Conservation (phyloP, 2,888 invertebrate species). For the Bellardia bayeri region DNA sequence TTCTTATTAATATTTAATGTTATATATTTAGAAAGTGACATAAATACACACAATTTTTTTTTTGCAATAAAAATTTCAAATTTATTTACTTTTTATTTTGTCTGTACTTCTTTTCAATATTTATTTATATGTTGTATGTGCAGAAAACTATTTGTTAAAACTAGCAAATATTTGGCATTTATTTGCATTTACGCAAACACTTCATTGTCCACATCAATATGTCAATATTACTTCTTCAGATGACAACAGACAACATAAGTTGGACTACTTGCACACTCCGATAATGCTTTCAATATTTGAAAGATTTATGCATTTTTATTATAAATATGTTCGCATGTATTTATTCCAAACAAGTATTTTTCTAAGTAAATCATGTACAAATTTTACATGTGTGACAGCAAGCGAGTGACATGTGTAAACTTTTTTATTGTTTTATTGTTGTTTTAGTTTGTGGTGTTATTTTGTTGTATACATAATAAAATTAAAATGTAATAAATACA, state of each 20-base stretch:
- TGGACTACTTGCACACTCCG: not conserved
- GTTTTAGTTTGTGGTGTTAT: not conserved
- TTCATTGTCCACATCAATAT: slow-evolving; percentile 54
- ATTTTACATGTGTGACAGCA: slow-evolving; percentile 2
- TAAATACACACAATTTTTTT: too few species aligned
- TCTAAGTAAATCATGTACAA: slow-evolving; percentile 25
- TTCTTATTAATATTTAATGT: too few species aligned
- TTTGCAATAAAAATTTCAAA: too few species aligned
- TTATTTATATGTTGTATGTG: not conserved
- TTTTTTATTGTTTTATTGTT: not conserved
- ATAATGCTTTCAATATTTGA: slow-evolving; percentile 26
- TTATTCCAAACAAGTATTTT: slow-evolving; percentile 13
- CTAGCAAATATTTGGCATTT: slow-evolving; percentile 38
- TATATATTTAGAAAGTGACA: too few species aligned
- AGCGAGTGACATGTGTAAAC: not conserved
- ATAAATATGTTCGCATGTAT: not conserved
- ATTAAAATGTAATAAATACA: not conserved
- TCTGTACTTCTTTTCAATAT: not conserved
- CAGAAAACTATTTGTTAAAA: not conserved
- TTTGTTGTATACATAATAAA: not conserved
- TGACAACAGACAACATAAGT: slow-evolving; percentile 32
- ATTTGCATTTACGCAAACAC: slow-evolving; percentile 33
- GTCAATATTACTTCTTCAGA: slow-evolving; percentile 32
- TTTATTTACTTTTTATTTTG: not conserved
- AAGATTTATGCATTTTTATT: slow-evolving; percentile 42